These are phyloP conservation scores for Protobothrops mucrosquamatus DNA, from an alignment of 2,113 vertebrate species.

Conservation along the genomic window DNA sequence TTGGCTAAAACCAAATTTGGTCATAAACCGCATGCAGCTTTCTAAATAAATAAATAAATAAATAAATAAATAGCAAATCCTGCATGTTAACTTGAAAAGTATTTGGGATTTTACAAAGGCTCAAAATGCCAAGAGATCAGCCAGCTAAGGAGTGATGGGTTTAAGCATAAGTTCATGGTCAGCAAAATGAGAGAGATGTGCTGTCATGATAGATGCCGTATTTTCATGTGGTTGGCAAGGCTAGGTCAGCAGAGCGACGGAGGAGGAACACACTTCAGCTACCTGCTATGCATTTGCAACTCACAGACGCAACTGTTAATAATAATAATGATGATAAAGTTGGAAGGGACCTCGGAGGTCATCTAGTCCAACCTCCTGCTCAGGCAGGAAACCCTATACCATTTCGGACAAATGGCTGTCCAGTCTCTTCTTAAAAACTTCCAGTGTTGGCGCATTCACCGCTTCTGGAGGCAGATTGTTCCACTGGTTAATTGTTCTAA, in stretches of 20 bases:
- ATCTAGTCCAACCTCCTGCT: no score
- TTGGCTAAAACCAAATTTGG: not conserved
- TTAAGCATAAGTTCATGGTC: not conserved
- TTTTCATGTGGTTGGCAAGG: not conserved
- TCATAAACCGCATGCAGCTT: not conserved
- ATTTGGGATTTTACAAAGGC: not conserved
- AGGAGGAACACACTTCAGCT: not conserved
- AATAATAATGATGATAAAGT: no score
- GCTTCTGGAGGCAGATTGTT: no score
- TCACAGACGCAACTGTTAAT: not conserved
- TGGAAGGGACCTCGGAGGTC: no score
- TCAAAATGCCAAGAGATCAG: not conserved
- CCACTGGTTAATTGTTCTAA: no score
- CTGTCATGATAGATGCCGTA: not conserved
- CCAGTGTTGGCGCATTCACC: no score
- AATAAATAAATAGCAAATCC: not conserved
- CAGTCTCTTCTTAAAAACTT: no score
- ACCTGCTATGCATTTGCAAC: not conserved
- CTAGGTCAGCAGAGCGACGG: not conserved
- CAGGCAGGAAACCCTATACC: no score
- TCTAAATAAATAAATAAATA: not conserved
- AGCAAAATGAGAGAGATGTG: not conserved
- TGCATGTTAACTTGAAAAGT: not conserved
- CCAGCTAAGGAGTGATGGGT: not conserved
- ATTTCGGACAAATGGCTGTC: no score